phyloP scores from a whole-genome alignment of 2,888 invertebrate genomes.

The Camponotus fellah region DNA sequence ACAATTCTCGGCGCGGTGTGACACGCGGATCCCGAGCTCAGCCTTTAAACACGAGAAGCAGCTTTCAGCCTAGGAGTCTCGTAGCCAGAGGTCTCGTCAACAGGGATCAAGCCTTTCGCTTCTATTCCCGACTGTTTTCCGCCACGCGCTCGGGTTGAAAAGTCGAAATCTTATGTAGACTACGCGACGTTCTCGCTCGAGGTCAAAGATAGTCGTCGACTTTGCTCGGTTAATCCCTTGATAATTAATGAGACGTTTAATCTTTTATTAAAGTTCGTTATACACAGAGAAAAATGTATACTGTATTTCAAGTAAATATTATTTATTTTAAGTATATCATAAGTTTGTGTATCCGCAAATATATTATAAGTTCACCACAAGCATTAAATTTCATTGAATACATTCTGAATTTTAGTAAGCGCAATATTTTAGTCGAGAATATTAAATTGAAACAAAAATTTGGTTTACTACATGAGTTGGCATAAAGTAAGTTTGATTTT shows the following conservation, averaged over 20 bases:
- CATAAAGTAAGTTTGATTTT: too few species aligned
- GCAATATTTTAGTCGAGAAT: too few species aligned
- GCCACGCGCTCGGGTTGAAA: constrained; percentile 20
- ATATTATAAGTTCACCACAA: too few species aligned
- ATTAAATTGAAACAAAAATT: too few species aligned
- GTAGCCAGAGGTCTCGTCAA: constrained; percentile 73
- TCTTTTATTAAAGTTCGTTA: constrained; percentile 25
- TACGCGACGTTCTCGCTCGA: neutral
- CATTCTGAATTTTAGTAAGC: too few species aligned
- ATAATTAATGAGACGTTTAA: constrained; percentile 20
- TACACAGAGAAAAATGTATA: too few species aligned
- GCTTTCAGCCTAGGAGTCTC: constrained; percentile 73
- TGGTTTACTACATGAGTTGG: too few species aligned
- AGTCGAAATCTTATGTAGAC: constrained; percentile 43
- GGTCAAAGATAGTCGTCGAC: constrained; percentile 8
- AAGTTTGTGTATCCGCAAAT: too few species aligned
- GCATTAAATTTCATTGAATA: too few species aligned
- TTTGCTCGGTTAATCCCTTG: constrained; percentile 7
- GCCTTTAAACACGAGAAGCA: constrained; percentile 78
- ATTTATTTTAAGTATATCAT: too few species aligned
- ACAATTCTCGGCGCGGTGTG: constrained; percentile 71
- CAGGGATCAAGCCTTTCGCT: constrained; percentile 74
- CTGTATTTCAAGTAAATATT: too few species aligned
- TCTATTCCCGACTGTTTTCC: constrained; percentile 54
- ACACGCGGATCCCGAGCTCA: constrained; percentile 77